Base-by-base conservation (phyloP, 2,113 vertebrate genomes). In the Phalacrocorax aristotelis region DNA sequence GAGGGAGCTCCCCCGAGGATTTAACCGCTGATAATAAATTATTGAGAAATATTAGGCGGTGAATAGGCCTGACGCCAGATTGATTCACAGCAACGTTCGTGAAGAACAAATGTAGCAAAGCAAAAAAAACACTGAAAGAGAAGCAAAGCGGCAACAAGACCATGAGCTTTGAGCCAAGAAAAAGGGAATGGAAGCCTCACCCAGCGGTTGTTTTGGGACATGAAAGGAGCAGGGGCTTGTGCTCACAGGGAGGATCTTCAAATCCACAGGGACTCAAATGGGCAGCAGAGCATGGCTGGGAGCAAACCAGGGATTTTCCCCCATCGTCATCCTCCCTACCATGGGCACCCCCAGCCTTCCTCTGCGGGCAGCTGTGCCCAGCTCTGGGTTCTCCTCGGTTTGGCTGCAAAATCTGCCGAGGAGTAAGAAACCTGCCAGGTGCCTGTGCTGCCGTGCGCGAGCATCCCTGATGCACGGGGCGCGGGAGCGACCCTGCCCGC, bases 1-100 rank as follows among this genome's bases (percentile, higher is more conserved):
- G 29, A 96, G 51, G 62, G 51, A 95, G 95, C 86, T 94, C 96
- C 80, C 83, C 3, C 7, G 70, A 61, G 94, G 83, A 80, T 90
- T 69, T 77, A 96, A 89, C 46, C 10, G 4, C 93, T 93, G 96
- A 94, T 92, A 84, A 93, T 97, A 95, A 97, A 96, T 97, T 97
- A 97, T 95, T 94, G 90, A 97, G 96, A 97, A 94, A 97, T 96
- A 97, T 96, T 93, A 96, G 90, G 90, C 54, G 8, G 83, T 0
- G 14, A 94, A 83, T 11, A 69, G 93, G 79, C 93, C 85, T 34
- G 42, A 51, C 1, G 27, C 88, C 62, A 82, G 95, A 87, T 84
- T 86, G 96, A 96, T 94, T 82, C 93, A 62, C 36, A 9, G 78
- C 1, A 0, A 89, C 4, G 7, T 55, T 82, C 19, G 0, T 2